Base-by-base conservation (phyloP, 2,113 vertebrate species). In the Engraulis encrasicolus region DNA sequence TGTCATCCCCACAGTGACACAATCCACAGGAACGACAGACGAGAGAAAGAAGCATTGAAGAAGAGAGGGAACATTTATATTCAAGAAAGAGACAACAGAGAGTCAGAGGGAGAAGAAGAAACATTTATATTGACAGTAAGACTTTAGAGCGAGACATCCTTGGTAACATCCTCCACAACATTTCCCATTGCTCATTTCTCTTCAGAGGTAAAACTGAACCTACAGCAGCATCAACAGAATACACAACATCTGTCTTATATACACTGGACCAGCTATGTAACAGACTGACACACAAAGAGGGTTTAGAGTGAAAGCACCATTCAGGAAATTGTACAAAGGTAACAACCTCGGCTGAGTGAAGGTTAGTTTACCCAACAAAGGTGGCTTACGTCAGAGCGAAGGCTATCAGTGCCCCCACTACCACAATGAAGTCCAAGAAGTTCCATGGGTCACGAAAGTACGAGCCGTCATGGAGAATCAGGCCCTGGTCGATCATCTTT, bases 381-480 rank as follows among this genome's bases (percentile, higher is more conserved):
- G 85, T 91, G 92, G n/a, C 98, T 99, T 95, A 99, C 98, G 98
- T 97, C 90, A 99, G 93, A 84, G 98, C 98, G 18, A 99, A 99
- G 85, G 98, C 98, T 90, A 99, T 96, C 90, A 99, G 90, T 0
- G 98, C 98, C 66, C 98, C 98, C 84, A 99, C 97, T 87, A 99
- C 98, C 87, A 99, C 98, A 0, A 99, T 97, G 89, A 99, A 99
- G 95, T 99, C 98, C 92, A 99, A 94, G 89, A 99, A 96, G 92
- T 99, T 99, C 98, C 98, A 99, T 91, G 99, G 95, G 92, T 99
- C 98, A 87, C 98, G 96, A 91, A 99, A 99, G 85, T 99, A 99
- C 40, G 98, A 97, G 82, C 98, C 97, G 0, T 99, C 98, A 83
- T 99, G 98, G 78, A 99, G 95, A 88, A 99, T 98, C 93, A 99